phyloP scores from a whole-genome alignment of 1,140 invertebrate genomes.

The Lysiphlebus fabarum region DNA sequence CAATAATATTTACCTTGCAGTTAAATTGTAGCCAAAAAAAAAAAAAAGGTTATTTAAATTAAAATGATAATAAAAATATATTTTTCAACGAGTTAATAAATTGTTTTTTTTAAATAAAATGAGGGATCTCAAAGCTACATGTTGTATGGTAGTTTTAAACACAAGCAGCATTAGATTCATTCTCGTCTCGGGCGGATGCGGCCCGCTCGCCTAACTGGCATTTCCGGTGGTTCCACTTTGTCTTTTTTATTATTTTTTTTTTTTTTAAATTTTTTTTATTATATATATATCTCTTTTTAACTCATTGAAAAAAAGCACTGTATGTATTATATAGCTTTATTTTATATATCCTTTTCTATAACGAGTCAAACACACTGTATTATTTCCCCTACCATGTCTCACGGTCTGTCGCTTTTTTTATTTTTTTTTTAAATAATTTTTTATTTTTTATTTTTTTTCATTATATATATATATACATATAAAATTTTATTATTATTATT shows the following conservation, averaged over 20 bases:
- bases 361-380: not conserved
- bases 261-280: too few species aligned
- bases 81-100: not conserved
- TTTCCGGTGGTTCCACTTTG: conserved; percentile 44
- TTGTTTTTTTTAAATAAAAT: too few species aligned
- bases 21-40: too few species aligned
- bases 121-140: too few species aligned
- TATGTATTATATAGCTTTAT: too few species aligned
- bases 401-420: conserved; percentile 29
- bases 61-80: not conserved
- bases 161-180: conserved; percentile 30
- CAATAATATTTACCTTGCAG: too few species aligned
- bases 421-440: conserved; percentile 27
- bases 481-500: too few species aligned
- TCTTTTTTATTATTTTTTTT: not conserved
- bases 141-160: too few species aligned
- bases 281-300: too few species aligned
- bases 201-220: conserved; percentile 45
- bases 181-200: conserved; percentile 33
- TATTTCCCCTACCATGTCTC: conserved; percentile 9
- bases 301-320: too few species aligned
- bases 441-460: conserved; percentile 25
- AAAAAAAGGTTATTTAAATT: not conserved
- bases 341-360: too few species aligned
- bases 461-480: too few species aligned